A percentile compares a stretch with the other conserved stretches of the same genome.
Conservation (phyloP, 2,113 vertebrate genomes). For the Charina bottae region DNA sequence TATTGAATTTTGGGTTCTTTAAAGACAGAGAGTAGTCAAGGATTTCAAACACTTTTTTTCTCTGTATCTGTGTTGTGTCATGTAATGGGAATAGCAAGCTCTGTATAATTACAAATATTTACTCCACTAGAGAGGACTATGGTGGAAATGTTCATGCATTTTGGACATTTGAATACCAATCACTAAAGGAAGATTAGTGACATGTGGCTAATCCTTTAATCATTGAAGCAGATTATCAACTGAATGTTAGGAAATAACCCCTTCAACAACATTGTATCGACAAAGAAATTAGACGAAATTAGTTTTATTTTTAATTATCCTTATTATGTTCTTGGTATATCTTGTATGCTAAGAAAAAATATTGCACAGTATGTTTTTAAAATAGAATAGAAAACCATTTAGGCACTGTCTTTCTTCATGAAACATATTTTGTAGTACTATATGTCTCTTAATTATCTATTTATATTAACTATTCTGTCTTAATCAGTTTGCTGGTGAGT, state of each 20-base stretch:
- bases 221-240: constrained; percentile 15
- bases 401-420: background rate
- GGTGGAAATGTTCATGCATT: constrained; percentile 18
- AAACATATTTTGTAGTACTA: background rate
- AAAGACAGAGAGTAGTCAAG: background rate
- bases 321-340: background rate
- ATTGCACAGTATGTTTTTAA: background rate
- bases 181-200: constrained; percentile 23
- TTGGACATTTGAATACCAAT: constrained; percentile 37
- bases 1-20: background rate
- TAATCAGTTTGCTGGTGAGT: too few relatives aligned
- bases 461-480: background rate
- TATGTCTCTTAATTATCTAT: background rate
- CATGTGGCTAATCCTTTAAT: constrained; percentile 44
- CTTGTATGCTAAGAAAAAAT: background rate
- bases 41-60: constrained; percentile 14
- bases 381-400: background rate
- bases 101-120: constrained; percentile 25
- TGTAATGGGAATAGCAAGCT: constrained; percentile 10
- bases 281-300: constrained; percentile 25
- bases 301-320: background rate
- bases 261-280: constrained; percentile 37
- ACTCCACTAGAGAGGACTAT: background rate
- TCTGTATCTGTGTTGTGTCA: background rate
- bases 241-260: constrained; percentile 23